Evolutionary conservation across 2,113 vertebrate species (phyloP).

Genomic region (Boulengeromyrus knoepffleri): DNA sequence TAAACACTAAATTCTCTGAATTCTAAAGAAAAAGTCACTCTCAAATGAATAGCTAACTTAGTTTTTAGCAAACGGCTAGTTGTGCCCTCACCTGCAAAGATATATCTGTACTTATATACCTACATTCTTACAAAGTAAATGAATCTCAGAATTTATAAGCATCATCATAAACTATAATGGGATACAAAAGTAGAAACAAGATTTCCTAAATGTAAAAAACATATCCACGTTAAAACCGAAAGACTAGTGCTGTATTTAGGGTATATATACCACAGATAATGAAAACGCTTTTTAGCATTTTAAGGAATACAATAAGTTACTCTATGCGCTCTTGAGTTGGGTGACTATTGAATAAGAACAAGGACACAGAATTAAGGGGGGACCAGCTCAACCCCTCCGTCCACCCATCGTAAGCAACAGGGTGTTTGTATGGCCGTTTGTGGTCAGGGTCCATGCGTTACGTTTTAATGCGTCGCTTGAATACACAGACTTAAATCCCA

Average conservation of each 20-base stretch:
- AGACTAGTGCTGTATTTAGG: not conserved
- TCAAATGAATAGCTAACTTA: not conserved
- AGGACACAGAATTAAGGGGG: not conserved
- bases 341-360: not conserved
- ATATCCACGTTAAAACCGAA: not conserved
- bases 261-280: not conserved
- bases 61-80: not conserved
- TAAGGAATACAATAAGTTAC: not conserved
- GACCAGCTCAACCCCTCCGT: too few species aligned
- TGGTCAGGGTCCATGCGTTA: not conserved
- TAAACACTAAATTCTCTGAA: not conserved
- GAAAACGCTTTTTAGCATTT: not conserved
- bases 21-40: not conserved
- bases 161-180: not conserved
- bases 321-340: not conserved
- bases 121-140: not conserved
- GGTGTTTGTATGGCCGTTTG: not conserved
- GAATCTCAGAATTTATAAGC: not conserved
- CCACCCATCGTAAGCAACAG: not conserved
- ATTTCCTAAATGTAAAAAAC: not conserved
- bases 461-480: not conserved
- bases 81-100: not conserved
- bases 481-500: not conserved
- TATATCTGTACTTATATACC: not conserved
- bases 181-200: not conserved